These are phyloP conservation scores for Prionace glauca DNA, from an alignment of 2,797 vertebrate species.

Conservation along the genomic window DNA sequence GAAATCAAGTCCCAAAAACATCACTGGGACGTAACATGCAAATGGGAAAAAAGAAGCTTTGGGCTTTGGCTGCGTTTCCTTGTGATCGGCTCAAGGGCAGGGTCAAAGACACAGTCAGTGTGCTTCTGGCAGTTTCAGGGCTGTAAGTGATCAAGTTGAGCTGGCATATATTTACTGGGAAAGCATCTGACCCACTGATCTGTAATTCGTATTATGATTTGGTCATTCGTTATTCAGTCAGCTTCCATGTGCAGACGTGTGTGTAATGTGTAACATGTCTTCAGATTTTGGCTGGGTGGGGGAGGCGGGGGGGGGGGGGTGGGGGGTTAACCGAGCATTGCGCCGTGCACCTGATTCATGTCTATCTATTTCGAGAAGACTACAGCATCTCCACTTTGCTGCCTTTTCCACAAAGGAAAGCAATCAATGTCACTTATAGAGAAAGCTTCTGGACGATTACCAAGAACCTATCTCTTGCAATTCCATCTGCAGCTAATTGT, in stretches of 20 bases:
- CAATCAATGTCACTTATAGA: neutral
- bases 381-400: neutral
- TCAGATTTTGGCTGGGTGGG: neutral
- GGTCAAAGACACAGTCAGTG: neutral
- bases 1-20: neutral
- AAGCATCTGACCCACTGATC: neutral
- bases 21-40: neutral
- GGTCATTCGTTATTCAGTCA: neutral
- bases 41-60: neutral
- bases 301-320: neutral
- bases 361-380: neutral
- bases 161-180: neutral
- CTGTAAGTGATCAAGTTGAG: neutral
- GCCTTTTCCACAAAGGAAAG: neutral
- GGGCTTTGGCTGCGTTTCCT: neutral
- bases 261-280: neutral
- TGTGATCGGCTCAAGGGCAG: neutral
- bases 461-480: neutral
- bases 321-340: neutral
- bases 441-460: neutral
- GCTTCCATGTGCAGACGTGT: neutral
- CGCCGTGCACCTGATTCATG: neutral
- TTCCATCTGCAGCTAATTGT: conserved; percentile 23
- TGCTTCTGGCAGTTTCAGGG: neutral
- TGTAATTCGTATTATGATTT: neutral